Evolutionary conservation across 2,797 vertebrate species (phyloP).

Genomic region (Gobio occitaniae): DNA sequence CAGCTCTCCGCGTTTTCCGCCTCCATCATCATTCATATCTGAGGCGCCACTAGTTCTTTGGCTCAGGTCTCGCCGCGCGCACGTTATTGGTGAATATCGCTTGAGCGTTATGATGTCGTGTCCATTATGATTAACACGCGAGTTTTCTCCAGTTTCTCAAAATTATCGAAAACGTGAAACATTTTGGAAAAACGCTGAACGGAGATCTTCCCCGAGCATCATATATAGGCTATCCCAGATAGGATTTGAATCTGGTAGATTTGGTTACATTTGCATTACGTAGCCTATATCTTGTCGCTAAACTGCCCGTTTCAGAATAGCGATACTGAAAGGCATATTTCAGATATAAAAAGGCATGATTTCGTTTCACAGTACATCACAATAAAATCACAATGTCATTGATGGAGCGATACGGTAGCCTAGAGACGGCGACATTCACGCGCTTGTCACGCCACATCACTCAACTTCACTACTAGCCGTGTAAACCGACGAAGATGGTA

Average conservation of each 20-base stretch:
- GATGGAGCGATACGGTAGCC: slow-evolving; percentile 10
- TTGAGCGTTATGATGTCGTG: slow-evolving; percentile 18
- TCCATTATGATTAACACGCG: neutral
- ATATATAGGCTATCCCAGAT: slow-evolving; percentile 4
- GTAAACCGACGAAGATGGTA: neutral
- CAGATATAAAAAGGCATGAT: neutral
- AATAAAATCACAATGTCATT: neutral
- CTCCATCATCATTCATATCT: slow-evolving; percentile 72
- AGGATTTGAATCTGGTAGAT: slow-evolving; percentile 7
- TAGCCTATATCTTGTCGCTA: neutral
- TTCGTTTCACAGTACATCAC: neutral
- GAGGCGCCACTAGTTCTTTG: slow-evolving; percentile 12
- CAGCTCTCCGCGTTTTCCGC: slow-evolving; percentile 71
- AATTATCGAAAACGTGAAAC: neutral
- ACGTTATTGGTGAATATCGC: neutral
- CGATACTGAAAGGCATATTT: neutral
- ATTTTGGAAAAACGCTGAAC: neutral
- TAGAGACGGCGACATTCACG: neutral
- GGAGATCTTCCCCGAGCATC: slow-evolving; percentile 8
- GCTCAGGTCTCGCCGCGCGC: neutral
- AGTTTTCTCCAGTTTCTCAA: neutral
- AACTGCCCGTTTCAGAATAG: neutral
- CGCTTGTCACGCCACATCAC: neutral
- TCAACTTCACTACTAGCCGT: slow-evolving; percentile 6
- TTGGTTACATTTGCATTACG: neutral